phyloP scores from a whole-genome alignment of 2,113 vertebrate genomes.

The Oreochromis niloticus region DNA sequence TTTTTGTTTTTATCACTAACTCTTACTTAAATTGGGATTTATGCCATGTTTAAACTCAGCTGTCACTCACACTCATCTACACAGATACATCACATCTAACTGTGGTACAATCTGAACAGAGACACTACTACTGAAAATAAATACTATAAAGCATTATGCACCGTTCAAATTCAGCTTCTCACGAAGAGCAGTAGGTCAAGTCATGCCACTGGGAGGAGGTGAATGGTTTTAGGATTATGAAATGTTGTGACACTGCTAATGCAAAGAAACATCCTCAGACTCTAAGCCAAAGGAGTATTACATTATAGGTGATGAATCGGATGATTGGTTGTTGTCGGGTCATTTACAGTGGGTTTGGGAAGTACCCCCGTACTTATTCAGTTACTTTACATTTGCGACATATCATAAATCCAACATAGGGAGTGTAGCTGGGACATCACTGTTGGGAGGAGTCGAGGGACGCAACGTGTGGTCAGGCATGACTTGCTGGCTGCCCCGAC shows the following conservation, averaged over 20 bases:
- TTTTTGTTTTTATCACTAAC: neutral
- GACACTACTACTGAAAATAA: constrained; percentile 48
- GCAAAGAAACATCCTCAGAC: neutral
- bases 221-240: constrained; percentile 25
- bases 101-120: constrained; percentile 49
- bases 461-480: constrained; percentile 40
- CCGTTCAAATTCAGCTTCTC: constrained; percentile 50
- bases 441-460: neutral
- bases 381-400: constrained; percentile 36
- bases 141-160: constrained; percentile 58
- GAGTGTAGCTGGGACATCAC: constrained; percentile 29
- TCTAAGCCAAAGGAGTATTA: neutral
- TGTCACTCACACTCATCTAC: constrained; percentile 48
- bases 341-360: constrained; percentile 48
- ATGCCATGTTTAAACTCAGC: constrained; percentile 10
- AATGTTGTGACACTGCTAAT: constrained; percentile 18
- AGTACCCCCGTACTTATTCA: constrained; percentile 12
- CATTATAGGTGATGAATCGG: constrained; percentile 40
- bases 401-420: constrained; percentile 40
- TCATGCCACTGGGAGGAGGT: constrained; percentile 51
- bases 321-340: constrained; percentile 33
- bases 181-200: constrained; percentile 42
- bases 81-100: constrained; percentile 49
- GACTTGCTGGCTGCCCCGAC: constrained; percentile 28
- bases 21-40: constrained; percentile 8